phyloP scores from a whole-genome alignment of 2,888 invertebrate species.

The Torymus aiolomorphi region DNA sequence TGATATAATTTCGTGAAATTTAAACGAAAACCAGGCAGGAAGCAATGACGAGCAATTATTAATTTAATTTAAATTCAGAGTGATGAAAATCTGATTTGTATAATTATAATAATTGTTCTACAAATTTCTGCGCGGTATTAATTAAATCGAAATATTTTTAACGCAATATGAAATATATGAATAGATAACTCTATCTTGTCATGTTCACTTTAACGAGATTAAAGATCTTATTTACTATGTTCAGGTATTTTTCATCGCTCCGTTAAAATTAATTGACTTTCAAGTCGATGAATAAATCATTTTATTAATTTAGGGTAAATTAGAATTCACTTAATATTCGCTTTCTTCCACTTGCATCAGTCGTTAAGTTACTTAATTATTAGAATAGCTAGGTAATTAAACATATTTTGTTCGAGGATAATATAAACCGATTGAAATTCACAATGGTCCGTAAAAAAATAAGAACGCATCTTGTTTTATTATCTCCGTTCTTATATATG shows the following conservation, averaged over 20 bases:
- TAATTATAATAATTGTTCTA: no score
- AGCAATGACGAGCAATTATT: no score
- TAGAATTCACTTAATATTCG: constrained; percentile 35
- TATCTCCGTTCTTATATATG: neutral
- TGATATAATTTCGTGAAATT: no score
- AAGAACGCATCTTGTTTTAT: neutral
- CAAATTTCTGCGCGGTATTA: no score
- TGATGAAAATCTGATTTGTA: no score
- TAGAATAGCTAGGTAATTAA: constrained; percentile 23
- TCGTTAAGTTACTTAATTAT: constrained; percentile 44
- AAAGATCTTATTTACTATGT: constrained; percentile 9
- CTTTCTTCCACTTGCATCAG: constrained; percentile 3
- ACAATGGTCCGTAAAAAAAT: constrained; percentile 33
- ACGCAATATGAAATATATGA: neutral
- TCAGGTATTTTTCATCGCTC: constrained; percentile 23
- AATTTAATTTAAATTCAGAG: no score
- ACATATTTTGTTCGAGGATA: constrained; percentile 24
- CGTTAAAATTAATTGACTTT: constrained; percentile 54
- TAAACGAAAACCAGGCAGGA: no score
- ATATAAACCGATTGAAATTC: constrained; percentile 31
- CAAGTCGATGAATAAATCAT: constrained; percentile 52
- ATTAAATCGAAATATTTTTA: neutral
- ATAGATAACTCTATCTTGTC: neutral
- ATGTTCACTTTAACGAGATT: constrained; percentile 19
- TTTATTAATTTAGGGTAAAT: constrained; percentile 31